Evolutionary conservation across 2,888 invertebrate genomes (phyloP).

Genomic region (Mantis religiosa): DNA sequence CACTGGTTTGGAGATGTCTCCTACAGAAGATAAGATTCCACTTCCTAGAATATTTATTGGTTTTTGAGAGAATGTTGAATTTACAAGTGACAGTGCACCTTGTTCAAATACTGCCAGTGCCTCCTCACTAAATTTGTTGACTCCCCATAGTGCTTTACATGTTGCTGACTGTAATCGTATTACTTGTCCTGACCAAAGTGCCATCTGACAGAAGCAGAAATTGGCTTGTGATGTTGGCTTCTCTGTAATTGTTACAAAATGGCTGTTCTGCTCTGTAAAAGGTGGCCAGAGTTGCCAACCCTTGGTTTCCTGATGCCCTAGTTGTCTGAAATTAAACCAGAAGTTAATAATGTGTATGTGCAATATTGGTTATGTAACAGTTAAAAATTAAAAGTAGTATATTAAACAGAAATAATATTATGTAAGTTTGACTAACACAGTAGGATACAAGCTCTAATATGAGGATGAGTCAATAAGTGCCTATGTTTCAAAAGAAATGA

Average conservation of each 20-base stretch:
- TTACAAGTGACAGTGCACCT: background rate
- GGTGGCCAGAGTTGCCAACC: constrained; percentile 42
- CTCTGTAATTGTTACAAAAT: constrained; percentile 54
- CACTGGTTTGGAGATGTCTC: background rate
- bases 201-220: constrained; percentile 58
- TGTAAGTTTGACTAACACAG: too few species aligned
- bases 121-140: background rate
- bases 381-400: too few species aligned
- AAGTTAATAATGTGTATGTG: background rate
- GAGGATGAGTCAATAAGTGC: too few species aligned
- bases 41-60: background rate
- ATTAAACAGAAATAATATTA: too few species aligned
- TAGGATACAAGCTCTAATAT: too few species aligned
- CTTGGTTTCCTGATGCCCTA: constrained; percentile 20
- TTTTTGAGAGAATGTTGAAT: background rate
- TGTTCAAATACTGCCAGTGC: background rate
- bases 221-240: constrained; percentile 45
- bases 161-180: constrained; percentile 53
- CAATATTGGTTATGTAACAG: too few species aligned
- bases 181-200: constrained; percentile 60
- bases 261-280: constrained; percentile 46
- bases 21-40: background rate
- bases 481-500: too few species aligned
- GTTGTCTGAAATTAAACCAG: constrained; percentile 7
- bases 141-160: constrained; percentile 41